phyloP scores from a whole-genome alignment of 2,797 vertebrate species.

The Euthynnus affinis region DNA sequence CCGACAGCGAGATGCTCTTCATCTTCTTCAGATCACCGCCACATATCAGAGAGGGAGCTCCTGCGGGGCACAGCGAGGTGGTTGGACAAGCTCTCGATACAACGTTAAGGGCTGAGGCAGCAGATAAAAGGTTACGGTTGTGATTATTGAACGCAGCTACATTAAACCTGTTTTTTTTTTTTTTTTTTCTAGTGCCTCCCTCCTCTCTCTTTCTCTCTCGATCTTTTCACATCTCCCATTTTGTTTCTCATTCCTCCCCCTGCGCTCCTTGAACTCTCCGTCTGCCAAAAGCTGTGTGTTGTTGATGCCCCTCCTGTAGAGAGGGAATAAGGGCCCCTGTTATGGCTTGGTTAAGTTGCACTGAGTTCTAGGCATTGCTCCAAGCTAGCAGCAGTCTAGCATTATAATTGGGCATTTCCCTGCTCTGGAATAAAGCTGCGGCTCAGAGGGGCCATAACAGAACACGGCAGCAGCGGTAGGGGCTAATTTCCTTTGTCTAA shows the following conservation, averaged over 20 bases:
- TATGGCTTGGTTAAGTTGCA: constrained; percentile 73
- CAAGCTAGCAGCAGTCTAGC: constrained; percentile 79
- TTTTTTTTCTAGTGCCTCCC: constrained; percentile 11
- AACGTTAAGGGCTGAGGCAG: constrained; percentile 17
- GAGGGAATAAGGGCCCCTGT: constrained; percentile 76
- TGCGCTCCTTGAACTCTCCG: constrained; percentile 64
- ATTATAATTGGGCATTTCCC: constrained; percentile 82
- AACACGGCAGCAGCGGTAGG: constrained; percentile 58
- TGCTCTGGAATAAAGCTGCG: constrained; percentile 72
- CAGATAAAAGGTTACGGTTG: constrained; percentile 45
- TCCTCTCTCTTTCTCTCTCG: constrained; percentile 13
- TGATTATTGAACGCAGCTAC: constrained; percentile 36
- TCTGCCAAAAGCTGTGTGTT: constrained; percentile 75
- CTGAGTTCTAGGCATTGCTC: constrained; percentile 75
- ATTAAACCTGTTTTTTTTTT: constrained; percentile 31
- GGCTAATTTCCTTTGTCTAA: constrained; percentile 82
- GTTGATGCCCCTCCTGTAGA: constrained; percentile 75
- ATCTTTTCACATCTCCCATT: constrained; percentile 52
- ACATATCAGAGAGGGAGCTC: constrained; percentile 39
- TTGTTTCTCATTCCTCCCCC: constrained; percentile 60
- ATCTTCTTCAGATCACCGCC: constrained; percentile 41
- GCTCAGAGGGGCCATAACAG: constrained; percentile 70
- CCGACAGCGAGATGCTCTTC: constrained; percentile 36
- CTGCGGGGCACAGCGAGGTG: constrained; percentile 43
- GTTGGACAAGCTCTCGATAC: constrained; percentile 14